phyloP scores from a whole-genome alignment of 2,113 vertebrate genomes.

The Chaenogobius annularis region DNA sequence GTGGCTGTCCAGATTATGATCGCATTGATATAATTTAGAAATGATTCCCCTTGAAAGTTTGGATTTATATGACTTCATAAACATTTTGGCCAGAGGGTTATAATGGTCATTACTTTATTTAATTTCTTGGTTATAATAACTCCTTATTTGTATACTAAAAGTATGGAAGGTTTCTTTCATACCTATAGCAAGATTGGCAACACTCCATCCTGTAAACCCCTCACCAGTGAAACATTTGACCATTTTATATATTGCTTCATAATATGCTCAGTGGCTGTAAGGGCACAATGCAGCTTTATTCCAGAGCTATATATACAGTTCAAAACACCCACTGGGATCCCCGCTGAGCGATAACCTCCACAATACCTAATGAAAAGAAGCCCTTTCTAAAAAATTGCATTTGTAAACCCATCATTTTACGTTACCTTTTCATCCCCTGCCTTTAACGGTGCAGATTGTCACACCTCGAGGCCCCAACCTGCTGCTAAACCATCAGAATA shows the following conservation, averaged over 20 bases:
- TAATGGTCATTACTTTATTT: too few relatives aligned
- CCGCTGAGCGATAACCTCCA: conserved; percentile 9
- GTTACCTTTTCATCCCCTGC: conserved; percentile 56
- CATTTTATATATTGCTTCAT: neutral
- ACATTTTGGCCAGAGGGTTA: too few relatives aligned
- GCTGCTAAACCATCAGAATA: conserved; percentile 66
- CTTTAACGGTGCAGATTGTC: conserved; percentile 52
- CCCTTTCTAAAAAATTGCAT: conserved; percentile 29
- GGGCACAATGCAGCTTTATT: conserved; percentile 1
- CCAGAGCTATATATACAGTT: neutral
- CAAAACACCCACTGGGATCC: neutral
- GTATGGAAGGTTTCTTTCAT: neutral
- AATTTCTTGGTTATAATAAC: too few relatives aligned
- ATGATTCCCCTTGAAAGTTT: too few relatives aligned
- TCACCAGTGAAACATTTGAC: neutral
- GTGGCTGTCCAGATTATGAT: too few relatives aligned
- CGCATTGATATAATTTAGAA: too few relatives aligned
- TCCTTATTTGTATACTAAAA: too few relatives aligned
- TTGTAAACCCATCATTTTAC: conserved; percentile 44
- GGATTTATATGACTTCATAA: too few relatives aligned
- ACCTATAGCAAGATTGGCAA: neutral
- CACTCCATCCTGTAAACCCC: neutral
- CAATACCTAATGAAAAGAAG: conserved; percentile 13
- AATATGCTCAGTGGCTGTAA: neutral
- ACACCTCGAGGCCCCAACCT: conserved; percentile 36